Evolutionary conservation across 2,888 invertebrate species (phyloP), one percentile per base, ranked within the genome.

Genomic region (Meganola albula): DNA sequence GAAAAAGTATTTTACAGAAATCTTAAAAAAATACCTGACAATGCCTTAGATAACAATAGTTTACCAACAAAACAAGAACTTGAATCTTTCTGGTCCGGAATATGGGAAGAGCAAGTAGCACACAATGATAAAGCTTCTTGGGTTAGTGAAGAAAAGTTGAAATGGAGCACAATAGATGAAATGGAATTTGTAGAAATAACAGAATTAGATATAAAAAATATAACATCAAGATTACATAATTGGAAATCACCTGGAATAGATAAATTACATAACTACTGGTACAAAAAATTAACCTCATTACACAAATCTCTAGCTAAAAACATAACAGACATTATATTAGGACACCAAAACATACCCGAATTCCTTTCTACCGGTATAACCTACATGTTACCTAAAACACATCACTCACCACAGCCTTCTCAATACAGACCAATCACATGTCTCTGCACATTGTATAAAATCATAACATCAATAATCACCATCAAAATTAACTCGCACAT

Each of bases 321-420:
- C n/a, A n/a, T n/a, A n/a, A n/a, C n/a, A n/a, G 23, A 9, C 3
- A 23, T 23, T 10, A 23, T 23, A 10, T 10, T 10, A 23, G 23
- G 23, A 23, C 23, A 23, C 27, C 35, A 35, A 9, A 14, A 8
- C 7, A 23, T 42, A 31, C 44, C 45, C 8, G 11, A 27, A 22
- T 44, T 49, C 14, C 16, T 44, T 5, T 16, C 45, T 4, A 43
- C 23, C 13, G 44, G 43, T 10, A 36, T 43, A 28, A 50, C 47
- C 8, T 40, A 43, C 21, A 47, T 45, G 44, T 10, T 47, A 5
- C 38, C 44, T n/a, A 41, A 45, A 37, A 22, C 23, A 7, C 29
- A 18, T 2, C 5, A 35, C 8, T 13, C 44, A 4, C 1, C 23
- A 9, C 12, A 35, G 8, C 44, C 44, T 3, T 49, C 48, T 2